Evolutionary conservation across 1,140 invertebrate genomes (phyloP).

Genomic region (Brachionus plicatilis): DNA sequence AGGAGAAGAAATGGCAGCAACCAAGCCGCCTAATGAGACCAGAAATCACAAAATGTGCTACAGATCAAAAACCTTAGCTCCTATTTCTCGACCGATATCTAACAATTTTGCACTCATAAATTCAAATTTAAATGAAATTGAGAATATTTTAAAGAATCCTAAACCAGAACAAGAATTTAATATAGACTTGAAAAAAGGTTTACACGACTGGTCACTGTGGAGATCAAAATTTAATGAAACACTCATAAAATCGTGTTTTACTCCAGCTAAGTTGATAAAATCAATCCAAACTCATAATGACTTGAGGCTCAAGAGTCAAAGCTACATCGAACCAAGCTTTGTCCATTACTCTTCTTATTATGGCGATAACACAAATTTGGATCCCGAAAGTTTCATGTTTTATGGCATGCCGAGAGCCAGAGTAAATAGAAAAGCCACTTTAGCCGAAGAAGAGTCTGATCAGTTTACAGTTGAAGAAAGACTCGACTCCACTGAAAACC

Average conservation of each 20-base stretch:
- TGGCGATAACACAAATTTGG: not conserved
- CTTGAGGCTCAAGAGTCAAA: slow-evolving; percentile 20
- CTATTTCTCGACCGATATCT: not conserved
- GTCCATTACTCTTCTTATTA: not conserved
- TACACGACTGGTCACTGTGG: slow-evolving; percentile 36
- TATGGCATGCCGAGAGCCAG: not conserved
- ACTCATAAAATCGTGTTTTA: slow-evolving; percentile 1
- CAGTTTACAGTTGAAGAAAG: not conserved
- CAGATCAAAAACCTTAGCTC: not conserved
- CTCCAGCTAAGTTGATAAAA: slow-evolving; percentile 19
- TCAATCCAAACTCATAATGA: slow-evolving; percentile 23
- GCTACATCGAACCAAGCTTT: not conserved
- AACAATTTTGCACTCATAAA: slow-evolving; percentile 22
- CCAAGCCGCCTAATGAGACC: not conserved
- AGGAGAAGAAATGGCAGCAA: not conserved
- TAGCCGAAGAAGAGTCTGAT: slow-evolving; percentile 10
- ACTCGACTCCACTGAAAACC: not conserved
- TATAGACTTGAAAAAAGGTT: slow-evolving; percentile 5
- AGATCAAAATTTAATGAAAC: slow-evolving; percentile 33
- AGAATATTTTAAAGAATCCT: not conserved
- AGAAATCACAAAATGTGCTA: not conserved
- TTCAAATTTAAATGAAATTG: slow-evolving; percentile 15
- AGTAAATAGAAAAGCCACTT: not conserved
- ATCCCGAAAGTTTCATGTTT: slow-evolving; percentile 30
- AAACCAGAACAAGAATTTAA: not conserved